phyloP scores from a whole-genome alignment of 1,140 invertebrate genomes.

The Brachionus koreanus region DNA sequence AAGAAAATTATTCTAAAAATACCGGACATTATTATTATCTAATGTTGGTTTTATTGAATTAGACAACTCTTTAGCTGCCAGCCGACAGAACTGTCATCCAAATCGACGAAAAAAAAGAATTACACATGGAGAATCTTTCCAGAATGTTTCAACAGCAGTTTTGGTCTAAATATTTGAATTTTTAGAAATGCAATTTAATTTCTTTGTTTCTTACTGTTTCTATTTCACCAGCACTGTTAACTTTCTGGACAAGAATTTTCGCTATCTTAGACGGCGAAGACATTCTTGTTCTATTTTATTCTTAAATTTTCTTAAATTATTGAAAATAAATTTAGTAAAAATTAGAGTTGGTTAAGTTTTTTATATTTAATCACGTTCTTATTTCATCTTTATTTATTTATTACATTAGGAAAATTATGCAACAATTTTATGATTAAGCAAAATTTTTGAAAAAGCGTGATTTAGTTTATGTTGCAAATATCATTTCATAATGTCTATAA shows the following conservation, averaged over 20 bases:
- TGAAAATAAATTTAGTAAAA: not conserved
- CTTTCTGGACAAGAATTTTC: constrained; percentile 44
- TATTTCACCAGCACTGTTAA: not conserved
- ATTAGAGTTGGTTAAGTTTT: not conserved
- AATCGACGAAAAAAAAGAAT: constrained; percentile 42
- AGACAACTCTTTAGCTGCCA: constrained; percentile 32
- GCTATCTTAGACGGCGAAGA: constrained; percentile 42
- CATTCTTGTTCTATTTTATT: constrained; percentile 32
- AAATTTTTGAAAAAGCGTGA: not conserved
- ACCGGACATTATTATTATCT: constrained; percentile 26
- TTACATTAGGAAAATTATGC: not conserved
- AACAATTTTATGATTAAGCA: not conserved
- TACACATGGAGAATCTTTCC: constrained; percentile 42
- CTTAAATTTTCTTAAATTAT: not conserved
- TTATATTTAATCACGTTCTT: not conserved
- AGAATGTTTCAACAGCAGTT: constrained; percentile 34
- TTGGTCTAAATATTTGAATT: not conserved
- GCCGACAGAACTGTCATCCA: constrained; percentile 44
- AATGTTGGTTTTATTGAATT: constrained; percentile 28
- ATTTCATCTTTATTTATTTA: not conserved
- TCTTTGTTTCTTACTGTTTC: not conserved
- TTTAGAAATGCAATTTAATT: not conserved
- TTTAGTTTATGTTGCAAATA: too few relatives aligned
- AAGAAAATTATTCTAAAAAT: too few relatives aligned
- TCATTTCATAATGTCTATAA: too few relatives aligned